Percentiles rank a stretch among this genome's conserved stretches.
These are phyloP conservation scores for Casuarius casuarius DNA, from an alignment of 2,113 vertebrate species.

Conservation along the genomic window DNA sequence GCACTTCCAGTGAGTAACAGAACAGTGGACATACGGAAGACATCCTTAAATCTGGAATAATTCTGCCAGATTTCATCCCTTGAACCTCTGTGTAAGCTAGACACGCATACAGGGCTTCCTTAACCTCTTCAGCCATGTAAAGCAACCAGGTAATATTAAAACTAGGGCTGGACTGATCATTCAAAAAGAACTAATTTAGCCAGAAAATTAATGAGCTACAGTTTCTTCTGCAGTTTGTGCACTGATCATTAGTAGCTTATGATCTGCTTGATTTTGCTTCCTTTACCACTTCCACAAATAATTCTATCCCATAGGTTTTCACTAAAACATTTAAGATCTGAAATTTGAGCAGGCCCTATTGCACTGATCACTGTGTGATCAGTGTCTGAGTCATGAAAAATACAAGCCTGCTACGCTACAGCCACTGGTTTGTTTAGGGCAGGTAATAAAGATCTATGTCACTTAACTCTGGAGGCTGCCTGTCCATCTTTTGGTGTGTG, in stretches of 20 bases:
- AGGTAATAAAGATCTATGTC: neutral
- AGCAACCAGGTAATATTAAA: neutral
- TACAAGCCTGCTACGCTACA: neutral
- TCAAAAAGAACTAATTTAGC: neutral
- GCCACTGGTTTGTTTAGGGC: neutral
- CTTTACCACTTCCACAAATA: neutral
- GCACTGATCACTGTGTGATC: neutral
- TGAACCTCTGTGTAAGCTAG: neutral
- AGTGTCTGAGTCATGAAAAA: neutral
- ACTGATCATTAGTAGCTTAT: neutral
- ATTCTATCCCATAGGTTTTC: neutral
- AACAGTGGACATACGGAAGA: neutral
- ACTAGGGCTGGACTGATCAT: neutral
- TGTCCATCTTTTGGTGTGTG: neutral
- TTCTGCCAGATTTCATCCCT: neutral
- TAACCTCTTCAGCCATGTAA: neutral
- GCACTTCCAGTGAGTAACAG: constrained; percentile 32
- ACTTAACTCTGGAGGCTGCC: neutral
- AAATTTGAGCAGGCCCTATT: neutral
- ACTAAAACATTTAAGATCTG: neutral
- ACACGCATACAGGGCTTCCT: neutral
- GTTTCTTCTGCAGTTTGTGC: neutral
- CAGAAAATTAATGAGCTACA: neutral
- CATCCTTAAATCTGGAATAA: neutral
- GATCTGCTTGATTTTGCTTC: neutral